A percentile compares a stretch with the other conserved stretches of the same genome.
These are phyloP conservation scores for Sicus ferrugineus DNA, from an alignment of 2,888 invertebrate genomes.

Conservation along the genomic window DNA sequence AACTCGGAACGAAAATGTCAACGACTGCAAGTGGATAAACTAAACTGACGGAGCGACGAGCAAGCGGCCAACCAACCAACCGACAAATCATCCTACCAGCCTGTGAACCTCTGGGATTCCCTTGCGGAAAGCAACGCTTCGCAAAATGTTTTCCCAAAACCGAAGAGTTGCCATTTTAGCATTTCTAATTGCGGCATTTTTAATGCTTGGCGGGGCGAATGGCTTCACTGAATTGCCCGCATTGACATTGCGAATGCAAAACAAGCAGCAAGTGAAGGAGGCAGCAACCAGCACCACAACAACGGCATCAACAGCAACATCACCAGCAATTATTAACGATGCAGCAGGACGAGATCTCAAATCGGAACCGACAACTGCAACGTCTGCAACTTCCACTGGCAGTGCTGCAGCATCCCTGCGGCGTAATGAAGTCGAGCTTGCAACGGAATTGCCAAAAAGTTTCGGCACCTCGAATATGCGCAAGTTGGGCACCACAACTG, in stretches of 20 bases:
- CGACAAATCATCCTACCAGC: too few species aligned
- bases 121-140: neutral
- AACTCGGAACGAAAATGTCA: conserved; percentile 20
- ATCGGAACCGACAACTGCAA: neutral
- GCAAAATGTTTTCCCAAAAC: conserved; percentile 50
- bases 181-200: conserved; percentile 49
- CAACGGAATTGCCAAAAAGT: neutral
- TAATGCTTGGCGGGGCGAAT: conserved; percentile 41
- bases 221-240: conserved; percentile 17
- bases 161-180: conserved; percentile 51
- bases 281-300: neutral
- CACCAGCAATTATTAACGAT: conserved; percentile 40
- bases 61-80: conserved; percentile 1
- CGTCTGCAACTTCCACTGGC: neutral
- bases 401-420: neutral
- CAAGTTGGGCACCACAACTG: conserved; percentile 1
- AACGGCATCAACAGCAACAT: conserved; percentile 38
- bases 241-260: neutral
- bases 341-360: conserved; percentile 25
- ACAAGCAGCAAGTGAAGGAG: neutral
- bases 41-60: too few species aligned
- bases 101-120: neutral
- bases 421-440: neutral
- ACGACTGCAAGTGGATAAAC: conserved; percentile 12
- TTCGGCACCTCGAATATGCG: neutral